Conservation (phyloP, 1,140 invertebrate species). For the Trachymyrmex septentrionalis region DNA sequence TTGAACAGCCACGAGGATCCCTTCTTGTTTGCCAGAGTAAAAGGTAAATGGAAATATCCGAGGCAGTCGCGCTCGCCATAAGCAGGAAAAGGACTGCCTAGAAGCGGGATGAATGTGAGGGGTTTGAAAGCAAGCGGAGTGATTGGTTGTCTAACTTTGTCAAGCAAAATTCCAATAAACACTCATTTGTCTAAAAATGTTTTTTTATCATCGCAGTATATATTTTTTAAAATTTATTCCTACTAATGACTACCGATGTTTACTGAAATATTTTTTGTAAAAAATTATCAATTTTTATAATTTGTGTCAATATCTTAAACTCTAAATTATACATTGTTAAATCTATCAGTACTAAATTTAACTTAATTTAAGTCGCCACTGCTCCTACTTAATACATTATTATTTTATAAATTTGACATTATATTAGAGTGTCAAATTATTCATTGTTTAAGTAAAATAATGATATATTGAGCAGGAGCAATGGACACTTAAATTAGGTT, state of each 20-base stretch:
- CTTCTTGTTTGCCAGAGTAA: conserved; percentile 74
- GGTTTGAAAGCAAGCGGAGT: conserved; percentile 20
- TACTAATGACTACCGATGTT: not conserved
- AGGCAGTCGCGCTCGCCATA: conserved; percentile 3
- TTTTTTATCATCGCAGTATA: not conserved
- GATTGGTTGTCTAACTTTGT: not conserved
- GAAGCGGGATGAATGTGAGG: not conserved
- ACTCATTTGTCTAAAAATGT: conserved; percentile 62
- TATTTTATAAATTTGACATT: too few species aligned
- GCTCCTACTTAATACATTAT: too few species aligned
- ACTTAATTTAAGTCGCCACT: too few species aligned
- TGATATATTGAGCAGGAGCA: too few species aligned
- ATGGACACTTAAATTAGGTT: too few species aligned
- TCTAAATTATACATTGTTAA: too few species aligned
- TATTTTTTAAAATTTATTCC: not conserved
- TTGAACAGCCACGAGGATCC: conserved; percentile 63
- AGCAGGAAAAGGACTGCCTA: not conserved
- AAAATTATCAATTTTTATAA: not conserved
- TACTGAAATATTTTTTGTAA: not conserved
- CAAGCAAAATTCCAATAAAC: conserved; percentile 68
- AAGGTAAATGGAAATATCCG: conserved; percentile 74
- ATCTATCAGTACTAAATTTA: too few species aligned
- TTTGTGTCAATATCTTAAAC: not conserved
- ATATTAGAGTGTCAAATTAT: too few species aligned
- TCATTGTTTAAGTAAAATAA: too few species aligned